These are phyloP conservation scores for Percina caprodes DNA, from an alignment of 2,113 vertebrate species.

Conservation along the genomic window DNA sequence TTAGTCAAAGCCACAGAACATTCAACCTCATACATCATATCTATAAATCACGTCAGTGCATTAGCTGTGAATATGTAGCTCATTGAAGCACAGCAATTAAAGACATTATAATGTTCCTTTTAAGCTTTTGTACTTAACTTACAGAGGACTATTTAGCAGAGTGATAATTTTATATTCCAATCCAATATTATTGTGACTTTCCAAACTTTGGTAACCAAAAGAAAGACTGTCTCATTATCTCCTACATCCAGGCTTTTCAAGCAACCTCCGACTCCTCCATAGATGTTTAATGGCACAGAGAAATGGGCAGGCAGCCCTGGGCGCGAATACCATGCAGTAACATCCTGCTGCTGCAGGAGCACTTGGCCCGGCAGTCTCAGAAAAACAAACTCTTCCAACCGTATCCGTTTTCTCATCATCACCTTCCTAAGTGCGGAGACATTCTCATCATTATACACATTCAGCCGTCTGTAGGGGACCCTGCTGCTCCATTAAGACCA, in stretches of 20 bases:
- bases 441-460: slow-evolving; percentile 62
- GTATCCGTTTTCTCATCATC: slow-evolving; percentile 65
- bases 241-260: slow-evolving; percentile 4
- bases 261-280: background rate
- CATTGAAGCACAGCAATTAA: slow-evolving; percentile 14
- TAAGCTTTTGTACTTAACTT: slow-evolving; percentile 4
- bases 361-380: slow-evolving; percentile 17
- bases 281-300: slow-evolving; percentile 40
- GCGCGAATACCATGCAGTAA: slow-evolving; percentile 31
- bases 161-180: background rate
- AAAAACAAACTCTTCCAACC: slow-evolving; percentile 64
- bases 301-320: slow-evolving; percentile 19
- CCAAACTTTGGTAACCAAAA: slow-evolving; percentile 4
- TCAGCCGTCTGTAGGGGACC: slow-evolving; percentile 60
- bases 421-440: slow-evolving; percentile 52
- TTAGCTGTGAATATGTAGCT: slow-evolving; percentile 22
- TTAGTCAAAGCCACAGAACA: slow-evolving; percentile 54
- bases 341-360: slow-evolving; percentile 31
- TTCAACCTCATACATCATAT: slow-evolving; percentile 28
- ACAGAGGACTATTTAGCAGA: background rate
- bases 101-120: background rate
- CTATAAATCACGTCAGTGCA: slow-evolving; percentile 29
- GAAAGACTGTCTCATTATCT: background rate
- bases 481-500: slow-evolving; percentile 66
- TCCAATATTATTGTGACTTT: slow-evolving; percentile 5